A percentile compares a stretch with the other conserved stretches of the same genome.
These are phyloP conservation scores for Ichneumon xanthorius DNA, from an alignment of 2,888 invertebrate genomes.

Conservation along the genomic window DNA sequence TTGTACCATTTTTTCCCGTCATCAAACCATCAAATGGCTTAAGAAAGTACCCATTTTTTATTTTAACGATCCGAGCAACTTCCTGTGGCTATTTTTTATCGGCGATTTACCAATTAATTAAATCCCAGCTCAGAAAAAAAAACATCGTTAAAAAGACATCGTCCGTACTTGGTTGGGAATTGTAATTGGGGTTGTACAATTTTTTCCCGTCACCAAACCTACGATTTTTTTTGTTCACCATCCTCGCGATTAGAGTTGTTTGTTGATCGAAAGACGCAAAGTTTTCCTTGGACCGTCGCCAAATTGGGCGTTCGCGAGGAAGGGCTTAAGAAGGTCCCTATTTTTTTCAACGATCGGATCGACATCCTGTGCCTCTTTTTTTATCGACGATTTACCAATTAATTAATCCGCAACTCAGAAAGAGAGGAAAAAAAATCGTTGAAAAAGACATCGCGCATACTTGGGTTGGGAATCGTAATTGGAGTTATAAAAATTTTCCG, in stretches of 20 bases:
- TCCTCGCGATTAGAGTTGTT: background rate
- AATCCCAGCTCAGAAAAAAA: background rate
- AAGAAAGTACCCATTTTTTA: background rate
- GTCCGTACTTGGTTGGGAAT: too few relatives aligned
- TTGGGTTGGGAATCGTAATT: background rate
- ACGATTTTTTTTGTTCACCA: background rate
- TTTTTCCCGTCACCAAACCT: too few relatives aligned
- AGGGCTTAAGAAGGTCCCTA: background rate
- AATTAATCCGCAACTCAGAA: background rate
- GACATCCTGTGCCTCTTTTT: background rate
- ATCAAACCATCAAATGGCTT: background rate
- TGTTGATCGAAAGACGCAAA: background rate
- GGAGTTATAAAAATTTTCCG: slow-evolving; percentile 8
- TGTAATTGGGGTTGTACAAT: too few relatives aligned
- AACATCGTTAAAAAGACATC: too few relatives aligned
- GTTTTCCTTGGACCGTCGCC: background rate
- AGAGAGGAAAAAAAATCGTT: background rate
- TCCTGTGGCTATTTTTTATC: background rate
- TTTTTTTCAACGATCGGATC: background rate
- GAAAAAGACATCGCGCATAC: background rate
- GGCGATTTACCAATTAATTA: background rate
- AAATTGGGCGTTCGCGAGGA: background rate
- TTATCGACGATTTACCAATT: background rate
- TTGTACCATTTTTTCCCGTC: too few relatives aligned
- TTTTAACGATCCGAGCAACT: background rate